Evolutionary conservation across 2,113 vertebrate genomes (phyloP), one percentile per base, ranked within the genome.

Genomic region (Bombycilla garrulus): DNA sequence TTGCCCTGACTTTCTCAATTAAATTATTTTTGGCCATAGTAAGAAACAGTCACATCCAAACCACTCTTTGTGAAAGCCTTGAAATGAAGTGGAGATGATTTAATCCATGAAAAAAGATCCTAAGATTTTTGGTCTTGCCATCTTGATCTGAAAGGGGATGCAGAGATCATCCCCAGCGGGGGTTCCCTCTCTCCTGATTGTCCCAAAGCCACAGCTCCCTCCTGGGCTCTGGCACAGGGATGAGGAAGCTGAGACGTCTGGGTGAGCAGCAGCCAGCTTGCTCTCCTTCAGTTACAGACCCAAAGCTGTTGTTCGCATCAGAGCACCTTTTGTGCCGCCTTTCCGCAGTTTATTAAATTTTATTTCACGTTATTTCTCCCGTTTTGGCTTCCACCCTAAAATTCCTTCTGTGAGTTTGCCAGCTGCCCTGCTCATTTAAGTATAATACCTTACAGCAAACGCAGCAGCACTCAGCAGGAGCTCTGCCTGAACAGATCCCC

Each of bases 181-280:
- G 25, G 54, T 38, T 89, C 51, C 35, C 48, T 80, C 50, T 66
- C 18, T 18, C 14, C 22, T 35, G 31, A 21, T 3, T 86, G 25
- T 48, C 67, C 65, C 62, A 40, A 47, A 85, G 51, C 13, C 29
- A 2, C 73, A 56, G 44, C 51, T 82, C 54, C 38, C 58, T 61
- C 54, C 71, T 29, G 64, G n/a, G 20, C 86, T 84, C 50, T 50
- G 64, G 47, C 81, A 66, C 1, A 42, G 73, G 38, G 33, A 22
- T 44, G 66, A 42, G 66, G 64, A 44, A 42, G 29, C 20, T 1
- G 44, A 38, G 40, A 33, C 0, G 0, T 17, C 48, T 40, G 16
- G 1, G 25, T 1, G 2, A 84, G 86, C 62, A 81, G 71, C 76
- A 79, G 61, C 56, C 77, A 51, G 66, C 62, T n/a, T 5, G 9